These are phyloP conservation scores for Camelus dromedarius DNA, from an alignment of 2,113 vertebrate genomes.

Conservation along the genomic window DNA sequence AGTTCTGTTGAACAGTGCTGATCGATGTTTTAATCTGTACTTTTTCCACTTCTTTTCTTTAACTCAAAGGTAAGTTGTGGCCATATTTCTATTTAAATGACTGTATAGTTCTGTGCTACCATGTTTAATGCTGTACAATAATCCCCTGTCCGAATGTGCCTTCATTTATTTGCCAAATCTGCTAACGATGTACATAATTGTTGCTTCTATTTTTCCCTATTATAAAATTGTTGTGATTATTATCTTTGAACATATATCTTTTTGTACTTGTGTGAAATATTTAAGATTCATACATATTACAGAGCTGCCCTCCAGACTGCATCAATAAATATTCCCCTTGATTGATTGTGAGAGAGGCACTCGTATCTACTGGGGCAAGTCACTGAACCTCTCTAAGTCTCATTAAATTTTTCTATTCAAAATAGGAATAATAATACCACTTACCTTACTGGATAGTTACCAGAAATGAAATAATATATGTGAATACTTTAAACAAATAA, in stretches of 20 bases:
- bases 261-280: constrained; percentile 5
- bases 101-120: neutral
- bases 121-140: neutral
- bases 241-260: neutral
- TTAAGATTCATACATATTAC: constrained; percentile 3
- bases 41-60: neutral
- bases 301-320: neutral
- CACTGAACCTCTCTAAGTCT: neutral
- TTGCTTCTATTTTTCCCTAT: constrained; percentile 43
- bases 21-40: neutral
- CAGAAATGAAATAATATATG: neutral
- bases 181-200: neutral
- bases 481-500: constrained; percentile 29
- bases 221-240: neutral
- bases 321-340: neutral
- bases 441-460: neutral
- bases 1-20: neutral
- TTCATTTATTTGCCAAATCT: constrained; percentile 4
- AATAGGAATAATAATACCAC: neutral
- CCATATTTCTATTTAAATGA: neutral
- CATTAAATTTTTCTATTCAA: constrained; percentile 52
- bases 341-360: neutral
- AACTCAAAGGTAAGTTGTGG: neutral
- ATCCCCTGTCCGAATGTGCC: neutral
- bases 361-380: neutral